A percentile compares a stretch with the other conserved stretches of the same genome.
phyloP scores from a whole-genome alignment of 2,797 vertebrate genomes.

The Vultur gryphus region DNA sequence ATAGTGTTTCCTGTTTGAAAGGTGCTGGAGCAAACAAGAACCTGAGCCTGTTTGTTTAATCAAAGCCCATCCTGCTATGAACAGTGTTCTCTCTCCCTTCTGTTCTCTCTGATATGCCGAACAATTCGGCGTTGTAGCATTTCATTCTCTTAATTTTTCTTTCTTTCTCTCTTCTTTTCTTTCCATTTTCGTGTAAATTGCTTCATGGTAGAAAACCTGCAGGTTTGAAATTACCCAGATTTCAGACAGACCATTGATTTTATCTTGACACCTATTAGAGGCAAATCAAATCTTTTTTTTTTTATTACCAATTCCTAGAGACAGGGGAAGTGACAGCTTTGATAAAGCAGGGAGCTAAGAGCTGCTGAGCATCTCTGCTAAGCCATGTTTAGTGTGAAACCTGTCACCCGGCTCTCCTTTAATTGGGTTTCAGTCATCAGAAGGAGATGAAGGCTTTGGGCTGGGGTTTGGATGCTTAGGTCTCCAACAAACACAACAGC shows the following conservation, averaged over 20 bases:
- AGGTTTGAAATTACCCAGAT: constrained; percentile 57
- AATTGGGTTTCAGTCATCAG: constrained; percentile 81
- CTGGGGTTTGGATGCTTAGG: constrained; percentile 9
- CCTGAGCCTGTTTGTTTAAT: not conserved
- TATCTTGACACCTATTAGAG: constrained; percentile 81
- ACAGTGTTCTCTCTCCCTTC: not conserved
- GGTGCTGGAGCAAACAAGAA: not conserved
- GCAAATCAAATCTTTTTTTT: constrained; percentile 69
- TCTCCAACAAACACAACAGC: not conserved
- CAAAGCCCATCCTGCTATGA: not conserved
- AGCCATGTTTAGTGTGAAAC: constrained; percentile 67
- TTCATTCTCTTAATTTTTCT: not conserved
- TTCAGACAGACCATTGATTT: constrained; percentile 76
- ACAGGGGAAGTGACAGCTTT: constrained; percentile 78
- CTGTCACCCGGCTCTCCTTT: constrained; percentile 77
- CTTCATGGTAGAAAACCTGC: not conserved
- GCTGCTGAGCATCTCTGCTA: constrained; percentile 67
- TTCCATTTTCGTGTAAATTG: not conserved
- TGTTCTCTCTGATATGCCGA: not conserved
- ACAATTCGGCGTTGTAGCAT: not conserved
- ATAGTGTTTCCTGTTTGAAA: not conserved
- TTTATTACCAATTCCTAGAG: constrained; percentile 72
- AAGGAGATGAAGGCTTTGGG: constrained; percentile 58
- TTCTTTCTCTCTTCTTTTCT: not conserved
- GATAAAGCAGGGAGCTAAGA: constrained; percentile 71